These are phyloP conservation scores for Ooceraea biroi DNA, from an alignment of 1,140 invertebrate species.

Conservation along the genomic window DNA sequence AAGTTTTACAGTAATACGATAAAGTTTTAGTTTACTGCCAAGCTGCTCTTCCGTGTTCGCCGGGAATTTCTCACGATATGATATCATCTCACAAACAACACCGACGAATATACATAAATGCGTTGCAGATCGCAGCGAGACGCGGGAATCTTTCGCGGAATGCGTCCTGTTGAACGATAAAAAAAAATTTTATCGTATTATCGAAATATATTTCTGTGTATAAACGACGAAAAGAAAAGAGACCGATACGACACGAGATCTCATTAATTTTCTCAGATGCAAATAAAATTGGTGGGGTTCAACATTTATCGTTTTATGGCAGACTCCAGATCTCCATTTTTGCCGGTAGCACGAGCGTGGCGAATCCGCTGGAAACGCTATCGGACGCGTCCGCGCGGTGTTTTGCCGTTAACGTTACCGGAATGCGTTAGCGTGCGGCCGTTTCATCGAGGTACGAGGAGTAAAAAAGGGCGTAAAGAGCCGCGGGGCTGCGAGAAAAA, in stretches of 20 bases:
- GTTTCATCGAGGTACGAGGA: conserved; percentile 4
- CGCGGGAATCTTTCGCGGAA: background rate
- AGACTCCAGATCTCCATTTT: conserved; percentile 55
- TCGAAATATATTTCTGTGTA: background rate
- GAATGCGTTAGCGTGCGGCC: conserved; percentile 52
- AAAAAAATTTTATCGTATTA: background rate
- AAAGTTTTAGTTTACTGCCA: conserved; percentile 2
- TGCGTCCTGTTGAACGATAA: background rate
- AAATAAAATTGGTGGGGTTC: conserved; percentile 54
- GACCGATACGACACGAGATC: background rate
- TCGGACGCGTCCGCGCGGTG: conserved; percentile 22
- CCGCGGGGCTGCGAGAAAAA: conserved; percentile 5
- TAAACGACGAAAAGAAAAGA: background rate
- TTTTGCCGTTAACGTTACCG: conserved; percentile 31
- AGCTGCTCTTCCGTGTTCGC: background rate
- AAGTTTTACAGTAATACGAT: conserved; percentile 4
- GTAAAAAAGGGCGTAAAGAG: conserved; percentile 16
- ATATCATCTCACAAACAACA: background rate
- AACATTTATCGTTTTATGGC: conserved; percentile 46
- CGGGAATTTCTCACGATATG: conserved; percentile 5
- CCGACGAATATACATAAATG: background rate
- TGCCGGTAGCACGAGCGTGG: conserved; percentile 33
- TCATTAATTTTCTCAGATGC: background rate
- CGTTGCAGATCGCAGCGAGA: background rate
- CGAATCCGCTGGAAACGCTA: conserved; percentile 45